Conservation (phyloP, 1,140 invertebrate species). For the Hypsibius dujardini region DNA sequence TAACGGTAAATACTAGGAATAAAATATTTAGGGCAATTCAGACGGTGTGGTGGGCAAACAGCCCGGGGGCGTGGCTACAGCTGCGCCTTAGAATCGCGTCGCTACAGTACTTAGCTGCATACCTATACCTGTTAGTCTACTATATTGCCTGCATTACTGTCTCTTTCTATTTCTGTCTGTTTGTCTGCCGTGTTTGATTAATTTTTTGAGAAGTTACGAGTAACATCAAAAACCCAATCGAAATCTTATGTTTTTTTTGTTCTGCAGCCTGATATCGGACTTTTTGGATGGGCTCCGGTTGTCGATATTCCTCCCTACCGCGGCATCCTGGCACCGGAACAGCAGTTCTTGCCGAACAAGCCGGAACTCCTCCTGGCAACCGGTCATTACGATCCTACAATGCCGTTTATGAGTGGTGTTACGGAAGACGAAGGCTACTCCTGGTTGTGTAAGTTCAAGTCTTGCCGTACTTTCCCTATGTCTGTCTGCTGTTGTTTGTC, state of each 20-base stretch:
- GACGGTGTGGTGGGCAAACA: too few relatives aligned
- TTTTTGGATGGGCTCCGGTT: slow-evolving; percentile 80
- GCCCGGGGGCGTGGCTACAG: too few relatives aligned
- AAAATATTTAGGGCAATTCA: too few relatives aligned
- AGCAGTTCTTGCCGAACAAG: slow-evolving; percentile 57
- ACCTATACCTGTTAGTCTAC: too few relatives aligned
- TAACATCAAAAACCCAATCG: slow-evolving; percentile 16
- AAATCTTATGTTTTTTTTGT: slow-evolving; percentile 20
- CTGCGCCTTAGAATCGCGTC: too few relatives aligned
- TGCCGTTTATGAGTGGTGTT: slow-evolving; percentile 69
- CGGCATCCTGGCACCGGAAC: slow-evolving; percentile 58
- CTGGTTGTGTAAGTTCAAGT: slow-evolving; percentile 47
- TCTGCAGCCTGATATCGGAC: slow-evolving; percentile 58
- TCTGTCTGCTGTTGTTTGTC: too few relatives aligned
- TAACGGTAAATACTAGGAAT: too few relatives aligned
- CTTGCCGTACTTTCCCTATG: too few relatives aligned
- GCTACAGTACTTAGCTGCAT: too few relatives aligned
- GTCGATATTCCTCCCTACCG: slow-evolving; percentile 63
- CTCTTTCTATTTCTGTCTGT: too few relatives aligned
- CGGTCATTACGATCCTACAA: slow-evolving; percentile 37
- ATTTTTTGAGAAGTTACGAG: slow-evolving; percentile 8
- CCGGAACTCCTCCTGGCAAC: slow-evolving; percentile 51
- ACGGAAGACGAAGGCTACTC: slow-evolving; percentile 74
- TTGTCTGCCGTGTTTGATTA: too few relatives aligned
- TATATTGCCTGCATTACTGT: too few relatives aligned